Evolutionary conservation across 2,797 vertebrate species (phyloP), one percentile per base, ranked within the genome.

Genomic region (Poecilia velifera): DNA sequence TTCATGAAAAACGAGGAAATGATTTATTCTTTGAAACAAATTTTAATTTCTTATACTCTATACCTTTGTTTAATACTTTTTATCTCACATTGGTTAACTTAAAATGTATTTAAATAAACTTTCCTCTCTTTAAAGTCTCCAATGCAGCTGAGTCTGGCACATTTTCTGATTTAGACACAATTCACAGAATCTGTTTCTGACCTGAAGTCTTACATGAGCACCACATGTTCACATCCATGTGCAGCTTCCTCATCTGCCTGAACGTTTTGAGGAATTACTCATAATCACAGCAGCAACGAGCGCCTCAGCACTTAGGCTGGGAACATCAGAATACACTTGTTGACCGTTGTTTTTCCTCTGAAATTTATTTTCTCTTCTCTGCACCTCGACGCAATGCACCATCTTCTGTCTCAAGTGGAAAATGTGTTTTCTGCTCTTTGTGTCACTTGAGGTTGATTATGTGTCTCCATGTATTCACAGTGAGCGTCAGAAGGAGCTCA

Each of bases 291-390:
- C 71, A 83, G 20, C 55, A 57, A 53, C 43, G 12, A 47, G 68
- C 3, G 43, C 80, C 66, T 81, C 59, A 0, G 64, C 57, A 62
- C 82, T 81, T 79, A 49, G n/a, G 39, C 72, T n/a, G 3, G 73
- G 71, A 39, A 62, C 82, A 91, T 89, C 68, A 70, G 80, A 79
- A 71, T 43, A 47, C 62, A 81, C 81, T 72, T 28, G 1, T 2
- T 25, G 75, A 76, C 81, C 76, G 6, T 64, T 74, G 10, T 64
- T 84, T 88, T 89, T 81, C 88, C 25, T 64, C 0, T 72, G 77
- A 91, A 91, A 87, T 83, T 20, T 0, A 87, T 90, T 89, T 87
- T 36, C 84, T 82, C 59, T 74, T 66, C 86, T 53, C 39, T 25
- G 82, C 41, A 78, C 18, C 79, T 36, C 43, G 39, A 4, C 59